These are phyloP conservation scores for Troglohyphantes excavatus DNA, from an alignment of 2,888 invertebrate species.

Conservation along the genomic window DNA sequence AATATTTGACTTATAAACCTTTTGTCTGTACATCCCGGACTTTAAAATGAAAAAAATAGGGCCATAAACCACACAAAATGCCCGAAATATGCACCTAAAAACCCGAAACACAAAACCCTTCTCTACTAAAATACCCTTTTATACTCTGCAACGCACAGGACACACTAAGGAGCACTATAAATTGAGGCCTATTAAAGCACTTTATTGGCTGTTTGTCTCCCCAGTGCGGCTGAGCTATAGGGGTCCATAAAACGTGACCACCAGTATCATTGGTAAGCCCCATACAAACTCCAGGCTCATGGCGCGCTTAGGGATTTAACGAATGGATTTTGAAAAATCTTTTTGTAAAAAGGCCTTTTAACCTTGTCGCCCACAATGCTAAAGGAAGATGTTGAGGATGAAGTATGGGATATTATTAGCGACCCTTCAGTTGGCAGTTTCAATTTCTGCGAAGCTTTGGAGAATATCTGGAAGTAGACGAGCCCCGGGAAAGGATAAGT, in stretches of 20 bases:
- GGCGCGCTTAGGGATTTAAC: slow-evolving; percentile 67
- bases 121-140: slow-evolving; percentile 71
- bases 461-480: too few species aligned
- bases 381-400: slow-evolving; percentile 20
- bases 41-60: slow-evolving; percentile 2
- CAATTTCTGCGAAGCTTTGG: too few species aligned
- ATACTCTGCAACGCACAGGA: slow-evolving; percentile 58
- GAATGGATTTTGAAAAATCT: slow-evolving; percentile 50
- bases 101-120: slow-evolving; percentile 52
- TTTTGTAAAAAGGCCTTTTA: slow-evolving; percentile 22
- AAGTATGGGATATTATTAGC: slow-evolving; percentile 31
- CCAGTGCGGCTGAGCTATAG: slow-evolving; percentile 18
- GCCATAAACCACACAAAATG: slow-evolving; percentile 61
- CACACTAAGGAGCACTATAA: slow-evolving; percentile 56
- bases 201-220: slow-evolving; percentile 70
- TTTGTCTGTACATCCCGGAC: neutral
- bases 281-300: slow-evolving; percentile 40
- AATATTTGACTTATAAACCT: slow-evolving; percentile 2
- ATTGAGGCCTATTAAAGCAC: slow-evolving; percentile 72
- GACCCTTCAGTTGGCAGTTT: neutral
- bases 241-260: slow-evolving; percentile 75
- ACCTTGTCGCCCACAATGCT: slow-evolving; percentile 39
- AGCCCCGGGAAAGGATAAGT: too few species aligned
- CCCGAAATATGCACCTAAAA: slow-evolving; percentile 37
- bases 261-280: slow-evolving; percentile 64